Percentiles rank a stretch among this genome's conserved stretches.
Evolutionary conservation across 1,140 invertebrate genomes (phyloP).

Genomic region (Drosophila grimshawi): DNA sequence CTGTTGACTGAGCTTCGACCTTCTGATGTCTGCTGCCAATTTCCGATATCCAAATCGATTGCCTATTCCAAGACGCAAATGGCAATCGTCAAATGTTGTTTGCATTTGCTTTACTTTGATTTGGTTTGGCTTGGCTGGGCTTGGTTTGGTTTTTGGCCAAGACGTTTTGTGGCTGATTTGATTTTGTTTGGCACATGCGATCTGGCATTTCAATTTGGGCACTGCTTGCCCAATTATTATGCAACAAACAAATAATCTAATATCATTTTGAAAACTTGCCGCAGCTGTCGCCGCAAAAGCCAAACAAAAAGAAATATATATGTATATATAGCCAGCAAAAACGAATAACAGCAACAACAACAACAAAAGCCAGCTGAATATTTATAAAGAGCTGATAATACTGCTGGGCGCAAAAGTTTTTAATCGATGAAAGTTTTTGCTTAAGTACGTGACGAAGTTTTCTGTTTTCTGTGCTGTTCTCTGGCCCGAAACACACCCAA

Average conservation of each 20-base stretch:
- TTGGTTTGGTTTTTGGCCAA: slow-evolving; percentile 2
- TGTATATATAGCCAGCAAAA: slow-evolving; percentile 5
- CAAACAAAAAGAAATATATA: too few relatives aligned
- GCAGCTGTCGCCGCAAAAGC: slow-evolving; percentile 58
- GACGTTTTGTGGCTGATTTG: slow-evolving; percentile 22
- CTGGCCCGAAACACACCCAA: not conserved
- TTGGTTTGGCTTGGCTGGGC: not conserved
- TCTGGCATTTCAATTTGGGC: slow-evolving; percentile 53
- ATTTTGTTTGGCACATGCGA: slow-evolving; percentile 30
- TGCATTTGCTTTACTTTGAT: slow-evolving; percentile 26
- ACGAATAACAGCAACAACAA: slow-evolving; percentile 6
- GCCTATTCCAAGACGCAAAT: slow-evolving; percentile 25
- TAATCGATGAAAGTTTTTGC: slow-evolving; percentile 74
- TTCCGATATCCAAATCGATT: slow-evolving; percentile 2
- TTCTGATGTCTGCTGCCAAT: slow-evolving; percentile 3
- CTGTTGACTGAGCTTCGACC: slow-evolving; percentile 11
- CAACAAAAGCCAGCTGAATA: slow-evolving; percentile 7
- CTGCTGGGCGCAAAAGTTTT: slow-evolving; percentile 62
- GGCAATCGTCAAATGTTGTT: slow-evolving; percentile 24
- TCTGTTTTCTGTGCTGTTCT: too few relatives aligned
- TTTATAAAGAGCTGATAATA: slow-evolving; percentile 64
- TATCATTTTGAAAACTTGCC: slow-evolving; percentile 55
- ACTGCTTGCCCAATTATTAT: slow-evolving; percentile 58
- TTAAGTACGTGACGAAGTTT: slow-evolving; percentile 62
- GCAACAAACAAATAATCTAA: slow-evolving; percentile 64